A percentile compares a stretch with the other conserved stretches of the same genome.
Conservation (phyloP, 2,888 invertebrate genomes). For the Frankliniella intonsa region DNA sequence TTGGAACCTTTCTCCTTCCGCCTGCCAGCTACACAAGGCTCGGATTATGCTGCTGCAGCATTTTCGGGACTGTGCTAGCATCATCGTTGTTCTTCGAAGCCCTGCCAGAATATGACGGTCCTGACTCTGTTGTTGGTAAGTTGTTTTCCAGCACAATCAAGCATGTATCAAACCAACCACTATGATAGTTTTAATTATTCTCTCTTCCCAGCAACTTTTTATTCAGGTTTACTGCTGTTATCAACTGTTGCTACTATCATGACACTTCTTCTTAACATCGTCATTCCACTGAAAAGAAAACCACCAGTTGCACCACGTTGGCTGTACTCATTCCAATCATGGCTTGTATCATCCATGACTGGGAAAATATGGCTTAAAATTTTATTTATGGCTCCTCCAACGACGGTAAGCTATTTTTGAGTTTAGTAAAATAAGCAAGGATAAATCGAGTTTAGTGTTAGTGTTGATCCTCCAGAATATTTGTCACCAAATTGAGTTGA, state of each 20-base stretch:
- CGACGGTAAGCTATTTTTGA: background rate
- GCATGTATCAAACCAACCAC: background rate
- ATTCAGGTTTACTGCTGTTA: background rate
- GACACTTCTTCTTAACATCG: background rate
- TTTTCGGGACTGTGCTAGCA: background rate
- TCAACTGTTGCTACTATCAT: background rate
- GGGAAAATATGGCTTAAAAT: background rate
- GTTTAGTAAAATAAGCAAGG: background rate
- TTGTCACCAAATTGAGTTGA: conserved; percentile 18
- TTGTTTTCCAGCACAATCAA: background rate
- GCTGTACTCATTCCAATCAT: conserved; percentile 12
- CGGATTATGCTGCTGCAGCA: background rate
- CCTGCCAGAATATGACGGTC: background rate
- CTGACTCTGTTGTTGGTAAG: background rate
- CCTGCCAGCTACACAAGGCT: background rate
- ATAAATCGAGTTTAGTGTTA: background rate
- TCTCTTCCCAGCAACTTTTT: background rate
- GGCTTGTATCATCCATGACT: background rate
- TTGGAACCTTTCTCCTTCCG: background rate
- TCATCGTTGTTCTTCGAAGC: background rate
- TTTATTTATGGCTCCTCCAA: background rate
- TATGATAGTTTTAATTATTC: background rate
- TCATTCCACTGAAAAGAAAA: background rate
- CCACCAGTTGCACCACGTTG: background rate
- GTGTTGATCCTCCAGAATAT: background rate